phyloP scores from a whole-genome alignment of 2,888 invertebrate genomes.

The Galeopsomyia nigrocyanea region DNA sequence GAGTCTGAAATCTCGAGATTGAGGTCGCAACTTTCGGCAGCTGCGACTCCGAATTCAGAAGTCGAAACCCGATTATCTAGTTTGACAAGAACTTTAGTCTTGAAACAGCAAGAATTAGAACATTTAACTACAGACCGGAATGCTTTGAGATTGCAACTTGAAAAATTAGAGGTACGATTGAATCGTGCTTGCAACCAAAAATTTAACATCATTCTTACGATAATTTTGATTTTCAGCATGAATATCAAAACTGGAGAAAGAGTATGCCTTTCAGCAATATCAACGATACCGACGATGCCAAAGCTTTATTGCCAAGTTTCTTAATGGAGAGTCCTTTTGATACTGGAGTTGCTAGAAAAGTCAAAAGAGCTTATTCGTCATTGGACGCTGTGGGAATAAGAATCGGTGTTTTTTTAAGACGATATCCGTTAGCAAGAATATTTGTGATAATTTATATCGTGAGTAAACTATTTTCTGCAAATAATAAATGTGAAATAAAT shows the following conservation, averaged over 20 bases:
- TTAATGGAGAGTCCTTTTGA: conserved; percentile 83
- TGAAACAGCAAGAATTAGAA: conserved; percentile 89
- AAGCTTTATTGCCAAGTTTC: conserved; percentile 79
- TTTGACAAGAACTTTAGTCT: conserved; percentile 86
- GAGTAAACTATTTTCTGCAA: conserved; percentile 56
- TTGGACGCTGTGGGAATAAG: conserved; percentile 84
- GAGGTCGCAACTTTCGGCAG: conserved; percentile 70
- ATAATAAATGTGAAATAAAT: conserved; percentile 6
- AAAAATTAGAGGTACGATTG: conserved; percentile 78
- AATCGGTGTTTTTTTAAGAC: conserved; percentile 82
- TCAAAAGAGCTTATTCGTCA: conserved; percentile 83
- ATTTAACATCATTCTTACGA: conserved; percentile 60
- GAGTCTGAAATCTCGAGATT: conserved; percentile 74
- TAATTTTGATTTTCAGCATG: conserved; percentile 69
- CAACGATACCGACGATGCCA: conserved; percentile 79
- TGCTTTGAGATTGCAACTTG: conserved; percentile 85
- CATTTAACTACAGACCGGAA: conserved; percentile 87
- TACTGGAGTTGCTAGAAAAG: conserved; percentile 79
- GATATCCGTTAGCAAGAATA: conserved; percentile 86
- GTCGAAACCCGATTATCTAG: conserved; percentile 62
- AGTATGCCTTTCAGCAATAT: conserved; percentile 72
- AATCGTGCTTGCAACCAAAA: not conserved
- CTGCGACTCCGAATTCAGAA: conserved; percentile 63
- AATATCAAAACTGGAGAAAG: conserved; percentile 73
- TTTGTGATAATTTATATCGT: conserved; percentile 89